phyloP scores from a whole-genome alignment of 2,797 vertebrate species.

The Paguma larvata region DNA sequence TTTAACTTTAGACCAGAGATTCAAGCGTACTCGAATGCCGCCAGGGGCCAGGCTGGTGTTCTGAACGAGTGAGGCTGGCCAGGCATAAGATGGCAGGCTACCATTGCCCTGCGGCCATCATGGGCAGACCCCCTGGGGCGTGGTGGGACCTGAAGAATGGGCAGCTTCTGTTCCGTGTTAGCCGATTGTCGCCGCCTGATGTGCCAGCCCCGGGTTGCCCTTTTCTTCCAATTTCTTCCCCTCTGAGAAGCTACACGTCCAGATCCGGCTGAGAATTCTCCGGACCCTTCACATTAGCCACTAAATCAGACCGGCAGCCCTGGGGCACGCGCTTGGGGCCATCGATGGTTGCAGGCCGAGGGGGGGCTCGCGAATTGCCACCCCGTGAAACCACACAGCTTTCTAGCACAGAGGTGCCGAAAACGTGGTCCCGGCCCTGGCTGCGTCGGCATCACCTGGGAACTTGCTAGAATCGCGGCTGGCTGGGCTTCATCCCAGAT shows the following conservation, averaged over 20 bases:
- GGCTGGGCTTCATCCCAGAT: background rate
- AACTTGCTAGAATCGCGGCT: background rate
- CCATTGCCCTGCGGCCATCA: accelerated
- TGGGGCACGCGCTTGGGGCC: background rate
- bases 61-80: background rate
- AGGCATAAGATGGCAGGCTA: background rate
- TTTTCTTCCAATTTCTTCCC: background rate
- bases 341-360: accelerated
- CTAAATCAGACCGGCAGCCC: background rate
- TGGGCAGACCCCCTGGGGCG: background rate
- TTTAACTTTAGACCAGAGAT: background rate
- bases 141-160: background rate
- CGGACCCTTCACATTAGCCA: background rate
- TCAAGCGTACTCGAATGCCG: accelerated
- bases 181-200: background rate
- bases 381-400: background rate
- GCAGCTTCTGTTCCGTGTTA: background rate
- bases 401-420: background rate
- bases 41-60: background rate
- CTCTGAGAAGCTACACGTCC: background rate
- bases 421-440: accelerated
- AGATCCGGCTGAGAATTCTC: background rate
- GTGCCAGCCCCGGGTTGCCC: background rate
- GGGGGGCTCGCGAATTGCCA: accelerated
- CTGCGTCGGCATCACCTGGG: background rate